A percentile compares a stretch with the other conserved stretches of the same genome.
Conservation (phyloP, 2,888 invertebrate species). For the Thymelicus lineola region DNA sequence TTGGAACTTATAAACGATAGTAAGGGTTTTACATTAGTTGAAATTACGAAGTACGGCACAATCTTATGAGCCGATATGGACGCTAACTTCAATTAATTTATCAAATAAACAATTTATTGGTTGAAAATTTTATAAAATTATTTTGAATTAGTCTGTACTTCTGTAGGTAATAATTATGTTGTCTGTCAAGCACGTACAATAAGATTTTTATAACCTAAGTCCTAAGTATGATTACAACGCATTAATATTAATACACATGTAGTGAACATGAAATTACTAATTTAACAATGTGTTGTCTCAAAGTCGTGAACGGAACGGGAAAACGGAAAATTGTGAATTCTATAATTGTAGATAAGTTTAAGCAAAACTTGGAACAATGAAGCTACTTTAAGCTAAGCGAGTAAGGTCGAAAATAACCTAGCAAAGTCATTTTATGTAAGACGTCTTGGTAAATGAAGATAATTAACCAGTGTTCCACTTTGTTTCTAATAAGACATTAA, state of each 20-base stretch:
- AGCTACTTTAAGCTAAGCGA: neutral
- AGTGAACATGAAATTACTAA: neutral
- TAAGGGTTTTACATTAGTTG: no score
- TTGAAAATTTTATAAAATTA: no score
- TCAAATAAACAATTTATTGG: no score
- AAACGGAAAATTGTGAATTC: neutral
- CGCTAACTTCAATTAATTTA: no score
- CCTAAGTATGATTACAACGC: no score
- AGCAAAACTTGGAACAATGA: neutral
- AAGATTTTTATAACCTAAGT: no score
- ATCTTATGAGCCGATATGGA: no score
- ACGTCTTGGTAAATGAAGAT: neutral
- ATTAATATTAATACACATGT: no score
- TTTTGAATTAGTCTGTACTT: no score
- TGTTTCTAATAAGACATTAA: constrained; percentile 7
- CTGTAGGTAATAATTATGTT: no score
- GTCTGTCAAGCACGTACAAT: no score
- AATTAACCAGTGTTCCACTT: neutral
- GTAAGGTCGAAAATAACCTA: neutral
- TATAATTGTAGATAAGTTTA: neutral
- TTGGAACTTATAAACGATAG: neutral
- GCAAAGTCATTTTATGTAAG: neutral
- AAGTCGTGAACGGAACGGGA: neutral
- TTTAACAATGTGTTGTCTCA: neutral
- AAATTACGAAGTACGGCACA: no score